These are phyloP conservation scores for Sapajus apella DNA, from an alignment of 2,113 vertebrate genomes.

Conservation along the genomic window DNA sequence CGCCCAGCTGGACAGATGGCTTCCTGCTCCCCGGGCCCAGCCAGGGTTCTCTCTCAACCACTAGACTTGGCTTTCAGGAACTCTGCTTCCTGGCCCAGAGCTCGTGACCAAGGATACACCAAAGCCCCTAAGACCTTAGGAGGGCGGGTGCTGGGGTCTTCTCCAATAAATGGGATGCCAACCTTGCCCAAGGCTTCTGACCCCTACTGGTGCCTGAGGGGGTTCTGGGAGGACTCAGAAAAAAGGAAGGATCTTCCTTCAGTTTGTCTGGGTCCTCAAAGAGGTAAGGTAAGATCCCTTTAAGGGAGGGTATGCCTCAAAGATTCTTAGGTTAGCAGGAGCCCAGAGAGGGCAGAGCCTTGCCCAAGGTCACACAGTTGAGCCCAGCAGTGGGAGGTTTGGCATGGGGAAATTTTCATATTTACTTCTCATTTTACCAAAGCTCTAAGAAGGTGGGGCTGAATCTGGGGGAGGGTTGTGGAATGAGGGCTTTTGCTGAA, in stretches of 20 bases:
- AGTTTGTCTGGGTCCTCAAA: not conserved
- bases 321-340: not conserved
- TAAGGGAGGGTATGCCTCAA: not conserved
- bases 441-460: slow-evolving; percentile 7
- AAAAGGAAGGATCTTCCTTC: slow-evolving; percentile 22
- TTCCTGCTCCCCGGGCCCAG: slow-evolving; percentile 17
- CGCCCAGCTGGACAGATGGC: slow-evolving; percentile 58
- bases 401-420: not conserved
- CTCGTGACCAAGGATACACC: not conserved
- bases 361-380: not conserved
- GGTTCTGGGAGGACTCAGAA: slow-evolving; percentile 43
- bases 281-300: slow-evolving; percentile 48
- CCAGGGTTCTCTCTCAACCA: not conserved
- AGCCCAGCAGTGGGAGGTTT: not conserved
- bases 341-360: not conserved
- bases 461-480: not conserved
- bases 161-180: slow-evolving; percentile 76
- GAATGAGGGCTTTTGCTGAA: slow-evolving; percentile 19
- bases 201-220: slow-evolving; percentile 46
- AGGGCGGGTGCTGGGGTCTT: slow-evolving; percentile 65
- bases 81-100: slow-evolving; percentile 16
- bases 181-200: slow-evolving; percentile 40
- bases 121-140: slow-evolving; percentile 52
- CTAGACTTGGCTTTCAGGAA: not conserved
- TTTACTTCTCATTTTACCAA: slow-evolving; percentile 3